Base-by-base conservation (phyloP, 2,113 vertebrate species). In the Peromyscus californicus region DNA sequence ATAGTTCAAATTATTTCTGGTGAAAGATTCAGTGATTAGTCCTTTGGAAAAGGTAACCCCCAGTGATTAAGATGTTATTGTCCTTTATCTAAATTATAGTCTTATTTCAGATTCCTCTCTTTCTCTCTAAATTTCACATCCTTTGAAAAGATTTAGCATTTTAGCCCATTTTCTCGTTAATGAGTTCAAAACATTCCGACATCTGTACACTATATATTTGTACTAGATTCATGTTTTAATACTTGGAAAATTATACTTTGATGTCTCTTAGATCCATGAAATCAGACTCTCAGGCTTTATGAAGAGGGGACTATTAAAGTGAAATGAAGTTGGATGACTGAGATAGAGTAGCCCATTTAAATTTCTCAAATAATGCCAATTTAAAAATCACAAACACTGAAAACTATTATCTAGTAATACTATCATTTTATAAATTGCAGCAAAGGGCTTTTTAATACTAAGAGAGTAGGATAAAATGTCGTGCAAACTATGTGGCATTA, bases 181-280 rank as follows among this genome's bases (percentile, higher is more conserved):
- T 89, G 82, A 82, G 45, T 78, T 97, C 17, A 78, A 93, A 85
- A 86, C 76, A 76, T 83, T 74, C 75, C 94, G 94, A 93, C 70
- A 94, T 69, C 79, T 93, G 33, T 89, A 86, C 12, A 83, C n/a
- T 89, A 39, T 75, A 19, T 82, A 86, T 89, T 88, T 94, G 21
- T 88, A 86, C 84, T 85, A 96, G 12, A 95, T 17, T 76, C 76
- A 82, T 78, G 19, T 22, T 72, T 93, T 63, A 97, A 83, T 91
- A 92, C 90, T 94, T 97, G 95, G 39, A 74, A 89, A 97, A 90
- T 75, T 91, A 39, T 89, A 61, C 61, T 93, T 89, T 93, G 91
- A 91, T 31, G 22, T 91, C 39, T 42, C 72, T 95, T 97, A 85
- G 84, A 89, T 83, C 42, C 94, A 39, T 79, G 72, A 82, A 88